Conservation (phyloP, 2,113 vertebrate species). For the zebrafish (Danio rerio) region GRCz12tu NC_133193.1:41620001-41620500, state of each 20-base stretch:
- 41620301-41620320: conserved; percentile 33
- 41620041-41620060: background rate
- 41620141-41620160: conserved; percentile 8
- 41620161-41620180: conserved; percentile 10
- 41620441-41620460: conserved; percentile 74
- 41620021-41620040: too few relatives aligned
- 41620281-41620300: conserved; percentile 46
- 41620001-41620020: too few relatives aligned
- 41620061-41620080: background rate
- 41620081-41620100: too few relatives aligned
- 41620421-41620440: conserved; percentile 65
- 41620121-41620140: background rate
- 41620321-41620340: conserved; percentile 31
- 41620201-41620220: conserved; percentile 2
- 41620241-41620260: conserved; percentile 3
- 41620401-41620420: conserved; percentile 10
- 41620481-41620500: conserved; percentile 72
- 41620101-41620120: background rate
- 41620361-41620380: background rate
- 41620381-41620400: conserved; percentile 1
- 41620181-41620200: conserved; percentile 32
- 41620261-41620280: conserved; percentile 46
- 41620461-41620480: conserved; percentile 78
- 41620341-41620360: conserved; percentile 14
- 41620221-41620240: conserved; percentile 35